Base-by-base conservation (phyloP, 2,888 invertebrate genomes). In the Agriotes lineatus region DNA sequence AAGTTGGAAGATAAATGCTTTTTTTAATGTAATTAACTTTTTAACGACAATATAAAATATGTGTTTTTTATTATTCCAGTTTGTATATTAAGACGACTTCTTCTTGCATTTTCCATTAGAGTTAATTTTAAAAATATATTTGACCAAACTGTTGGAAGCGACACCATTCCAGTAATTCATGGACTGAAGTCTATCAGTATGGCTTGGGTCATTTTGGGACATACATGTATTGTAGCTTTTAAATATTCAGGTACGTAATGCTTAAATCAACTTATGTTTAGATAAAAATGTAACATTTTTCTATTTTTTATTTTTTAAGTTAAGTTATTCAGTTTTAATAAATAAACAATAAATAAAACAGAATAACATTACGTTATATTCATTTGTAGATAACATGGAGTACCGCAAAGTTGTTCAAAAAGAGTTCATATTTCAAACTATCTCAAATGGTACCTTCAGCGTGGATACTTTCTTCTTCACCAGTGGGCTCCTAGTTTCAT, bases 401-500 rank as follows among this genome's bases (percentile, higher is more conserved):
- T 85, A 91, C 78, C 85, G 90, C 71, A 88, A 88, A 75, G 87
- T 92, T 67, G 88, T 93, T 33, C 93, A 93, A 83, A 90, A 91
- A 82, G 91, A 92, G 77, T 92, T 93, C 85, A 87, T 90, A 84
- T 93, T 93, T 83, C 93, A 94, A 85, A 90, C 93, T 0, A 90
- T 94, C 72, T 88, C 92, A 69, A 93, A 93, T 78, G 93, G 92
- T 0, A 91, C 93, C 0, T 93, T 92, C 82, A 92, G 93, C 69
- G 94, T 94, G 0, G 93, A 94, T 78, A 93, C 93, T 0, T 94
- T 94, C 85, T 94, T 94, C 86, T 93, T 93, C 81, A 85, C 75
- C 81, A 94, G 95, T 72, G 95, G 95, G 6, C 88, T 95, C 79
- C 85, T 95, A 76, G 94, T 95, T 4, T 90, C 94, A n/a, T 95